These are phyloP conservation scores for Drosophila nannoptera DNA, from an alignment of 1,140 invertebrate genomes.

Conservation along the genomic window DNA sequence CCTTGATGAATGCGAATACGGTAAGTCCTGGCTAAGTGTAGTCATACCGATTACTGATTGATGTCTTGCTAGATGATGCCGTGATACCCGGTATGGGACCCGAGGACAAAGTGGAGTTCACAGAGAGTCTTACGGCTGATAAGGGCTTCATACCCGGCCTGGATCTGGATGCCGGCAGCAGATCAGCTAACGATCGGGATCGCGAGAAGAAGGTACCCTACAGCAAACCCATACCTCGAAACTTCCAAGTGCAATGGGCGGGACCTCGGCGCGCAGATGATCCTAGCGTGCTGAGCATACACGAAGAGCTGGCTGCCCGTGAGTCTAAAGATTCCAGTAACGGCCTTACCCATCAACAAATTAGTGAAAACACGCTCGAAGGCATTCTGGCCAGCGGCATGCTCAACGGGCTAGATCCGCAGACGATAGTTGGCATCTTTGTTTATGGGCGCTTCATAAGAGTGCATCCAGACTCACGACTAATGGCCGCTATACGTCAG, in stretches of 20 bases:
- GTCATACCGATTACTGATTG: slow-evolving; percentile 32
- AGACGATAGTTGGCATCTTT: slow-evolving; percentile 84
- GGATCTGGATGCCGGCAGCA: slow-evolving; percentile 86
- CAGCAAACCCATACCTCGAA: slow-evolving; percentile 96
- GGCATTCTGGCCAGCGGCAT: slow-evolving; percentile 83
- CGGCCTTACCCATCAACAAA: slow-evolving; percentile 83
- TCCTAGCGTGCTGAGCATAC: slow-evolving; percentile 70
- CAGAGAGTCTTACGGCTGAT: slow-evolving; percentile 80
- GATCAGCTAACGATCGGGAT: slow-evolving; percentile 82
- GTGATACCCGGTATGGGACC: slow-evolving; percentile 93
- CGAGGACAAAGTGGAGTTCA: slow-evolving; percentile 90
- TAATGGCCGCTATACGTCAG: slow-evolving; percentile 86
- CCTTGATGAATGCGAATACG: slow-evolving; percentile 86
- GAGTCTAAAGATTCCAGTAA: slow-evolving; percentile 82
- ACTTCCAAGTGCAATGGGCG: slow-evolving; percentile 98
- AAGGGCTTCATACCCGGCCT: slow-evolving; percentile 89
- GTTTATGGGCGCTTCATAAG: slow-evolving; percentile 88
- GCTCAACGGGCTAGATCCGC: slow-evolving; percentile 83
- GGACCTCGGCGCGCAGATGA: slow-evolving; percentile 83
- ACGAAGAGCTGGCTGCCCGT: slow-evolving; percentile 64
- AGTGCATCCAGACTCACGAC: slow-evolving; percentile 86
- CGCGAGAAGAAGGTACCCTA: slow-evolving; percentile 93
- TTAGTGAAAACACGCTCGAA: slow-evolving; percentile 86
- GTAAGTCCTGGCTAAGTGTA: slow-evolving; percentile 68
- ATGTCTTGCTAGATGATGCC: slow-evolving; percentile 83